A percentile compares a stretch with the other conserved stretches of the same genome.
Conservation (phyloP, 2,888 invertebrate species). For the Alsophila aescularia region DNA sequence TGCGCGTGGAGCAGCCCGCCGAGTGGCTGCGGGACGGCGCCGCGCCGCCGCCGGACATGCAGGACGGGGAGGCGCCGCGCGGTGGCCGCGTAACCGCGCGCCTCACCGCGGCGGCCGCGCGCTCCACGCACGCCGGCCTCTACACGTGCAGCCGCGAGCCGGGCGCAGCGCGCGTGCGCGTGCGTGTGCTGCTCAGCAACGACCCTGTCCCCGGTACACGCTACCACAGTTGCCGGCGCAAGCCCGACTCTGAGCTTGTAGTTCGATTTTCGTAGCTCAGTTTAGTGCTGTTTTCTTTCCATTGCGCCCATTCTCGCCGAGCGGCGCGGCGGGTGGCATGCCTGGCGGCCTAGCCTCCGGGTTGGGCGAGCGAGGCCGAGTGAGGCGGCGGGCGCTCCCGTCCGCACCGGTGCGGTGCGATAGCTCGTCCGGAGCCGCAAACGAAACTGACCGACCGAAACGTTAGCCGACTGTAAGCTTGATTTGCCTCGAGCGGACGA, state of each 20-base stretch:
- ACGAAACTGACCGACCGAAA: no score
- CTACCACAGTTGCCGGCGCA: not conserved
- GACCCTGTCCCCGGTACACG: slow-evolving; percentile 31
- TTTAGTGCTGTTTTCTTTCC: not conserved
- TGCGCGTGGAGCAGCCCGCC: slow-evolving; percentile 62
- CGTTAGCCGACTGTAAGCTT: no score
- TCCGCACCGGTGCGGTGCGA: no score
- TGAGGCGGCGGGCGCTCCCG: no score
- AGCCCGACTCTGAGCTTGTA: not conserved
- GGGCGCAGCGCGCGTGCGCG: slow-evolving; percentile 55
- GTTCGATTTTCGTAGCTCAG: not conserved
- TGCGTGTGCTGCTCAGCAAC: slow-evolving; percentile 45
- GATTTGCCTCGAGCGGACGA: no score
- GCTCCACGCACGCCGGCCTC: slow-evolving; percentile 51
- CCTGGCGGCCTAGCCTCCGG: no score
- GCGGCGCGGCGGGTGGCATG: no score
- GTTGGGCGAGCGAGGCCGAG: no score
- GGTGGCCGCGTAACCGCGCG: slow-evolving; percentile 43
- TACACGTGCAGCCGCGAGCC: slow-evolving; percentile 63
- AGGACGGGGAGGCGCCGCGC: slow-evolving; percentile 45
- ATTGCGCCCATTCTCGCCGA: not conserved
- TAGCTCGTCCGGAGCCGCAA: no score
- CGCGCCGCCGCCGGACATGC: slow-evolving; percentile 59
- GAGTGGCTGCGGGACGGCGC: slow-evolving; percentile 59
- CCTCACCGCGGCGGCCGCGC: slow-evolving; percentile 33